Conservation (phyloP, 2,888 invertebrate genomes). For the Hirtodrosophila histrioides region DNA sequence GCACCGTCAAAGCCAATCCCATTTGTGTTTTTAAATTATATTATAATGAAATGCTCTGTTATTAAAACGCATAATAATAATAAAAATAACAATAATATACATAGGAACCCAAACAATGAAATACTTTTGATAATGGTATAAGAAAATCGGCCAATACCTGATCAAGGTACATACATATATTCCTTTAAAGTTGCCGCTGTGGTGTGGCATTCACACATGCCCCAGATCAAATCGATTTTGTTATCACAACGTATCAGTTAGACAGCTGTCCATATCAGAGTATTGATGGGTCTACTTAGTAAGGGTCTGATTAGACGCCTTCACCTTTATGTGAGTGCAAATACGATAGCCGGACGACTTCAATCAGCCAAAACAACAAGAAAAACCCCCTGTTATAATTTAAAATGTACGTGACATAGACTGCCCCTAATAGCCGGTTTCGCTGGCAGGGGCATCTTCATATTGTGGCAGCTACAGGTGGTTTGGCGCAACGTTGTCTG, state of each 20-base stretch:
- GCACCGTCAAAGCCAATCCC: too few relatives aligned
- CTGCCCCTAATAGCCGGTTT: neutral
- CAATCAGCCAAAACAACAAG: neutral
- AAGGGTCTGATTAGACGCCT: conserved; percentile 28
- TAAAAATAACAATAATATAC: too few relatives aligned
- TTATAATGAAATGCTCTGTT: too few relatives aligned
- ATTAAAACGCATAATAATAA: too few relatives aligned
- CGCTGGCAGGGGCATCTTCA: conserved; percentile 13
- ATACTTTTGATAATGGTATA: too few relatives aligned
- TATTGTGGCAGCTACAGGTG: conserved; percentile 17
- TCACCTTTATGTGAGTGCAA: conserved; percentile 12
- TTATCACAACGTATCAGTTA: conserved; percentile 32
- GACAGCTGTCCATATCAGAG: conserved; percentile 31
- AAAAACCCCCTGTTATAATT: conserved; percentile 20
- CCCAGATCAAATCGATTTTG: conserved; percentile 18
- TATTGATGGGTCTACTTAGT: conserved; percentile 10
- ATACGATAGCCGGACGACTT: neutral
- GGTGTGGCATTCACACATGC: neutral
- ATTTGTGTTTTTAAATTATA: too few relatives aligned
- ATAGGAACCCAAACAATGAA: too few relatives aligned
- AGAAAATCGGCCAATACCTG: too few relatives aligned
- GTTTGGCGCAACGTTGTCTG: conserved; percentile 13
- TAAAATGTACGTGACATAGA: conserved; percentile 5
- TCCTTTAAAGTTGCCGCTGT: conserved; percentile 12
- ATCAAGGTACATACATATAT: too few relatives aligned